Percentiles rank a stretch among this genome's conserved stretches.
These are phyloP conservation scores for Zaprionus vittiger DNA, from an alignment of 1,140 invertebrate species.

Conservation along the genomic window DNA sequence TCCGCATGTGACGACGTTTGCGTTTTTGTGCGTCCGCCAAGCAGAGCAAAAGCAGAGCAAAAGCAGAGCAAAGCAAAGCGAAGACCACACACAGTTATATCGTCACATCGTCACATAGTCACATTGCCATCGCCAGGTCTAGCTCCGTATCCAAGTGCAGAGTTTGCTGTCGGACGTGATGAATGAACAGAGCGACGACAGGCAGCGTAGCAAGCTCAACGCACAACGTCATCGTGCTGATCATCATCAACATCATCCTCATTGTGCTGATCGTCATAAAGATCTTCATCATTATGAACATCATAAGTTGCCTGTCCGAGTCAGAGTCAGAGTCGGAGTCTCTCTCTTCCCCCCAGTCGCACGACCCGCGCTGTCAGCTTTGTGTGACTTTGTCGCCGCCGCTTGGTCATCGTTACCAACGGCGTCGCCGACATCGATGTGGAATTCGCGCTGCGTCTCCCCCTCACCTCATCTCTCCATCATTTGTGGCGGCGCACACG, in stretches of 20 bases:
- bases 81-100: slow-evolving; percentile 65
- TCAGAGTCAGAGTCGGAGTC: no score
- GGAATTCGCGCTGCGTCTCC: not conserved
- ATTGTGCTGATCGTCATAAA: slow-evolving; percentile 8
- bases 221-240: slow-evolving; percentile 48
- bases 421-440: slow-evolving; percentile 3
- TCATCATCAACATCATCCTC: slow-evolving; percentile 10
- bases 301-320: slow-evolving; percentile 31
- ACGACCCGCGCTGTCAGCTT: slow-evolving; percentile 69
- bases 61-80: slow-evolving; percentile 20
- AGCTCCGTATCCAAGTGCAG: slow-evolving; percentile 30
- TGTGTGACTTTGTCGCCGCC: slow-evolving; percentile 75
- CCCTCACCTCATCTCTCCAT: slow-evolving; percentile 11
- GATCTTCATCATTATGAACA: slow-evolving; percentile 4
- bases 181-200: slow-evolving; percentile 70
- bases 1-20: slow-evolving; percentile 48
- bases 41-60: slow-evolving; percentile 15
- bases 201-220: slow-evolving; percentile 13
- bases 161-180: slow-evolving; percentile 64
- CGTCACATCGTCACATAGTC: not conserved
- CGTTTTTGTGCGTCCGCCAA: slow-evolving; percentile 47
- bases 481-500: slow-evolving; percentile 58
- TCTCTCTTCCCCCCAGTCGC: slow-evolving; percentile 28
- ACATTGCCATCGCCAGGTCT: slow-evolving; percentile 2
- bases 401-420: slow-evolving; percentile 50